Percentiles rank a stretch among this genome's conserved stretches.
These are phyloP conservation scores for Danio kyathit DNA, from an alignment of 2,797 vertebrate genomes.

Conservation along the genomic window DNA sequence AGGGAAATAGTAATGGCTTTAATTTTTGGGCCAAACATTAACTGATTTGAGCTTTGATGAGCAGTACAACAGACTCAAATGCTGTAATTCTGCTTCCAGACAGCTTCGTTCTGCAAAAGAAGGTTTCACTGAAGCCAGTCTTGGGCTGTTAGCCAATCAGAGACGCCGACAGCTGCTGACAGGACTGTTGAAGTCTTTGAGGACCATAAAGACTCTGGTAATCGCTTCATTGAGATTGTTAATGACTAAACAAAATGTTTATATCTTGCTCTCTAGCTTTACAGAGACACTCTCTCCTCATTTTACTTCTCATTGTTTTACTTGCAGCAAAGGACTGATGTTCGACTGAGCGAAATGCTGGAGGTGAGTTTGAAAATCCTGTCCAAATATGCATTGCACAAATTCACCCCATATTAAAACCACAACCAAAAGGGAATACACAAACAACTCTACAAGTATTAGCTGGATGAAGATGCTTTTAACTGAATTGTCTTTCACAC, in stretches of 20 bases:
- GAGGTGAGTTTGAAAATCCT: conserved; percentile 83
- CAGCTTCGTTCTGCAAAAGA: conserved; percentile 92
- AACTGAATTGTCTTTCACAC: conserved; percentile 3
- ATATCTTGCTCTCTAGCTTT: not conserved
- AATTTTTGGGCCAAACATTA: not conserved
- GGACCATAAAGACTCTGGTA: conserved; percentile 99
- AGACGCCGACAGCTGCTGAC: conserved; percentile 93
- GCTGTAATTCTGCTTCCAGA: conserved; percentile 71
- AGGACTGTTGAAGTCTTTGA: conserved; percentile 93
- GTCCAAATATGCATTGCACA: not conserved
- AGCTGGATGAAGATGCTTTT: conserved; percentile 1
- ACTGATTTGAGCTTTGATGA: not conserved
- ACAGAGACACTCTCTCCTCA: conserved; percentile 21
- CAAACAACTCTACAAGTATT: not conserved
- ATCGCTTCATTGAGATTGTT: conserved; percentile 24
- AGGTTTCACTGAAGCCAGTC: conserved; percentile 95
- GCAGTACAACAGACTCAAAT: not conserved
- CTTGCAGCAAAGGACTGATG: conserved; percentile 96
- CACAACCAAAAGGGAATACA: not conserved
- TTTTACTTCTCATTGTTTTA: conserved; percentile 23
- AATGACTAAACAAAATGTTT: conserved; percentile 8
- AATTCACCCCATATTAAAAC: not conserved
- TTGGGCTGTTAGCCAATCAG: conserved; percentile 96
- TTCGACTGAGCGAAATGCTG: conserved; percentile 97
- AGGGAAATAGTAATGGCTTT: not conserved